Base-by-base conservation (phyloP, 2,797 vertebrate species). In the Anniella stebbinsi region DNA sequence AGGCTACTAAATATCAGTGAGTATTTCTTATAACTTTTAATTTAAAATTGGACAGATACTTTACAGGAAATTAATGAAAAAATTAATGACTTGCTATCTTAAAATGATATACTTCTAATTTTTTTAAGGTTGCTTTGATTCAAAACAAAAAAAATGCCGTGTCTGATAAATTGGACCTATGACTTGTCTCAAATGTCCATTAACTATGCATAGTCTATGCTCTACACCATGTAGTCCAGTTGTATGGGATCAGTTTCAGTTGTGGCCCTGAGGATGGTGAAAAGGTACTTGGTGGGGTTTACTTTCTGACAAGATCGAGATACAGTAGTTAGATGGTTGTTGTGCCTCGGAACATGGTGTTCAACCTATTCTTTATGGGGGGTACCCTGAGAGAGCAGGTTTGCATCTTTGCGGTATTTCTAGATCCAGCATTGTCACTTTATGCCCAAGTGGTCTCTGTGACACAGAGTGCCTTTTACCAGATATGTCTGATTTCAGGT, bases 1-100 rank as follows among this genome's bases (percentile, higher is more conserved):
- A 92, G 91, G 90, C 86, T 87, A 69, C 6, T 38, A 60, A 60
- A 60, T 75, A 60, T 17, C 57, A 57, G 1, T 86, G n/a, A 66
- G 63, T 70, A 2, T 8, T 84, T 30, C 63, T 0, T 0, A 88
- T 87, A 77, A 23, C 72, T 25, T 75, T 75, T 54, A 1, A 41
- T 48, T 90, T 78, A 30, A 33, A 51, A 51, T 45, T 78, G 28
- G 15, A 41, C 1, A 80, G 13, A 80, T 13, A 54, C 18, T n/a
- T 57, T 36, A 80, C n/a, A 36, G 33, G 6, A 36, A 80, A 57
- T n/a, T n/a, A 10, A n/a, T 80, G 30, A 30, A 30, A 54, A 33
- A 54, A 18, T 36, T 38, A 75, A 75, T 75, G 72, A 21, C 17
- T 75, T 18, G 17, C 36, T 75, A 38, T 23, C 72, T 36, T 75